A percentile compares a stretch with the other conserved stretches of the same genome.
Conservation (phyloP, 2,888 invertebrate species). For the Agrotis clavis region DNA sequence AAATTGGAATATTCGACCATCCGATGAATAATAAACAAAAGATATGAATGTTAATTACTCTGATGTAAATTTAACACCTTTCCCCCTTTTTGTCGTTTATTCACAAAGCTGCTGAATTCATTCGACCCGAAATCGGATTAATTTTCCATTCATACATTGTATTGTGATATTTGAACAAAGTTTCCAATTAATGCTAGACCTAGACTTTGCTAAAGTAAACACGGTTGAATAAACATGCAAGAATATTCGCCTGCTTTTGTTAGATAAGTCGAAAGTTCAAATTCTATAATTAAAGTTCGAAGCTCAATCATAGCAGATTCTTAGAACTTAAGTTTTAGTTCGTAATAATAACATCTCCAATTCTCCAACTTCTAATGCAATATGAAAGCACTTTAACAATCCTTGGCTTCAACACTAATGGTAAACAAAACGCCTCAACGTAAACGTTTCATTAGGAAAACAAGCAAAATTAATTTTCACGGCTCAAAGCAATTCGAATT, state of each 20-base stretch:
- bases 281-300: slow-evolving; percentile 13
- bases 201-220: slow-evolving; percentile 18
- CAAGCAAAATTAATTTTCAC: slow-evolving; percentile 62
- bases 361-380: slow-evolving; percentile 14
- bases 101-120: slow-evolving; percentile 59
- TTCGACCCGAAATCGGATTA: slow-evolving; percentile 55
- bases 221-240: slow-evolving; percentile 35
- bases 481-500: slow-evolving; percentile 49
- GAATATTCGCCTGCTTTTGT: slow-evolving; percentile 23
- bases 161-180: slow-evolving; percentile 56
- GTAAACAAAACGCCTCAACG: slow-evolving; percentile 45
- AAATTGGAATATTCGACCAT: slow-evolving; percentile 44
- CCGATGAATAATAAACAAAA: slow-evolving; percentile 53
- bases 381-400: slow-evolving; percentile 24
- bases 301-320: slow-evolving; percentile 20
- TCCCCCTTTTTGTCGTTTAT: slow-evolving; percentile 57
- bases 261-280: slow-evolving; percentile 12
- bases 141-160: slow-evolving; percentile 61
- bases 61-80: slow-evolving; percentile 65
- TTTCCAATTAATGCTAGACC: slow-evolving; percentile 50
- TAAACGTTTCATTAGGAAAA: slow-evolving; percentile 57
- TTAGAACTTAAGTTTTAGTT: slow-evolving; percentile 12
- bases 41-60: slow-evolving; percentile 60
- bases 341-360: slow-evolving; percentile 30
- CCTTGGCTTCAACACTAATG: slow-evolving; percentile 32